Conservation (phyloP, 2,113 vertebrate genomes). For the Antennarius striatus region DNA sequence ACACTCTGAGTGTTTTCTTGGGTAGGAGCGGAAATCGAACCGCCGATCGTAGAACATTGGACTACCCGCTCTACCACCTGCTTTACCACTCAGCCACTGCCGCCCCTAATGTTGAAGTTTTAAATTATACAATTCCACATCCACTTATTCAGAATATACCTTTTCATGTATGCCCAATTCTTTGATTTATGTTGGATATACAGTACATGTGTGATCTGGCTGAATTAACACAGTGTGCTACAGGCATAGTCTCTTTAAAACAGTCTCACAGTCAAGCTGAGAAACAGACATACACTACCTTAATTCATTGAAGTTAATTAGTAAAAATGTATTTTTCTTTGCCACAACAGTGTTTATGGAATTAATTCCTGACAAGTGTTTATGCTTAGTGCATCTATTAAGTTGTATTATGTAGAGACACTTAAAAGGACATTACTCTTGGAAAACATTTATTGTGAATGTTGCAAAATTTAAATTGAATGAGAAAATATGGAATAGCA, state of each 20-base stretch:
- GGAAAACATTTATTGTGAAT: slow-evolving; percentile 62
- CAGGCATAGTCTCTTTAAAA: neutral
- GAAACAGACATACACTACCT: neutral
- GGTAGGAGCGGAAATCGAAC: too few species aligned
- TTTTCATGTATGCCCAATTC: neutral
- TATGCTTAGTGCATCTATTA: slow-evolving; percentile 59
- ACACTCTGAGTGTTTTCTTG: too few species aligned
- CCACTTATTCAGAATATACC: neutral
- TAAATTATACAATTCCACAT: too few species aligned
- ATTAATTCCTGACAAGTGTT: slow-evolving; percentile 54
- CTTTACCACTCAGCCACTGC: too few species aligned
- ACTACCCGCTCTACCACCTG: too few species aligned
- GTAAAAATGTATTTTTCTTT: slow-evolving; percentile 24
- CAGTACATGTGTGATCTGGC: neutral
- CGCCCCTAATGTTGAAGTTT: too few species aligned
- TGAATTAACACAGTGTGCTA: neutral
- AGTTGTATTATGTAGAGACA: slow-evolving; percentile 59
- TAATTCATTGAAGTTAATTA: slow-evolving; percentile 37
- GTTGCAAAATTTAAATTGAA: slow-evolving; percentile 65
- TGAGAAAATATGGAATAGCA: slow-evolving; percentile 49
- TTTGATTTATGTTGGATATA: neutral
- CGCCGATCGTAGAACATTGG: too few species aligned
- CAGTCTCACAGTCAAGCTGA: slow-evolving; percentile 15
- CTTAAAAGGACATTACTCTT: slow-evolving; percentile 66
- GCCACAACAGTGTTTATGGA: slow-evolving; percentile 18